Evolutionary conservation across 2,797 vertebrate species (phyloP).

Genomic region (Eidolon dupreanum): DNA sequence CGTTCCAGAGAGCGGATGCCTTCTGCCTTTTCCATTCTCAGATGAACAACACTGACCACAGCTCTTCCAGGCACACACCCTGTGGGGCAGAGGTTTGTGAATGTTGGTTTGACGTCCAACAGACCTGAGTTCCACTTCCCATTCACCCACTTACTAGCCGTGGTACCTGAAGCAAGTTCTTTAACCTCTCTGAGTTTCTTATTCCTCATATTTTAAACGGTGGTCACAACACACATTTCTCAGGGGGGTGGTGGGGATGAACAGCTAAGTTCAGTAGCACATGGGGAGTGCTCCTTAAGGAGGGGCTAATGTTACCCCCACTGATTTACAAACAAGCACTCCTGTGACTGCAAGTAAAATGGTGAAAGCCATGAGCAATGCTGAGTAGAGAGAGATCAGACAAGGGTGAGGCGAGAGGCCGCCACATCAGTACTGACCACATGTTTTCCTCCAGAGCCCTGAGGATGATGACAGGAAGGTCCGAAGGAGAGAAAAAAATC

Average conservation of each 20-base stretch:
- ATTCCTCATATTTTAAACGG: constrained; percentile 64
- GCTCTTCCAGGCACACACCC: constrained; percentile 58
- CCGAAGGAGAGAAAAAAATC: constrained; percentile 94
- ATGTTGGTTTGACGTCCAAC: constrained; percentile 39
- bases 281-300: accelerated
- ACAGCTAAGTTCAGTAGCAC: neutral
- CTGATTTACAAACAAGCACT: accelerated
- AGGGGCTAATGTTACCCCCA: accelerated
- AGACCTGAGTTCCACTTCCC: constrained; percentile 77
- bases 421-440: neutral
- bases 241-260: neutral
- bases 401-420: neutral
- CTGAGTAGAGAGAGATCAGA: neutral
- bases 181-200: constrained; percentile 60
- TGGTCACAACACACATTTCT: neutral
- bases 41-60: neutral
- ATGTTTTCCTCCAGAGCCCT: constrained; percentile 83
- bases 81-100: constrained; percentile 51
- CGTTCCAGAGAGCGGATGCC: neutral
- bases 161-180: constrained; percentile 70
- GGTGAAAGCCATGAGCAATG: neutral
- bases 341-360: accelerated
- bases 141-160: neutral
- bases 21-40: neutral
- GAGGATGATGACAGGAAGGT: constrained; percentile 90